A percentile compares a stretch with the other conserved stretches of the same genome.
Conservation (phyloP, 2,888 invertebrate genomes). For the Drosophila basisetae region DNA sequence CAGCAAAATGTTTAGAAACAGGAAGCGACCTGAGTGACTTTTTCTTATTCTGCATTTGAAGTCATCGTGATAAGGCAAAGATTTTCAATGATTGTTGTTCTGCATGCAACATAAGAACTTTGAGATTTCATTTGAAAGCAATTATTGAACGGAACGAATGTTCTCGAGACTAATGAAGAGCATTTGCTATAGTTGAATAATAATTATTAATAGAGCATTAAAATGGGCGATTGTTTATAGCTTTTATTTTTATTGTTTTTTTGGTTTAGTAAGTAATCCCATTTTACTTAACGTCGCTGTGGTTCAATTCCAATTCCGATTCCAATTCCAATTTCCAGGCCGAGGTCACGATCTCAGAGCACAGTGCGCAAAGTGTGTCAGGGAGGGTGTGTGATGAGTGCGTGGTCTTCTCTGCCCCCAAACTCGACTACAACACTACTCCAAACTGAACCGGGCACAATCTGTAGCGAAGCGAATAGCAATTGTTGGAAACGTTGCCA, state of each 20-base stretch:
- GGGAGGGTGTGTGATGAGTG: constrained; percentile 71
- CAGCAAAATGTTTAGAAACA: constrained; percentile 3
- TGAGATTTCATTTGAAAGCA: neutral
- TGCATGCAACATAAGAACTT: neutral
- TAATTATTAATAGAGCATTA: constrained; percentile 6
- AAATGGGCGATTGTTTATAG: neutral
- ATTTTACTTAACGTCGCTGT: constrained; percentile 8
- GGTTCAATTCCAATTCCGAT: constrained; percentile 22
- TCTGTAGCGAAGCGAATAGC: constrained; percentile 31
- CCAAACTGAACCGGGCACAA: constrained; percentile 10
- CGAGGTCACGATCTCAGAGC: constrained; percentile 56
- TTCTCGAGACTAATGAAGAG: neutral
- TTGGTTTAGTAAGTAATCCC: constrained; percentile 6
- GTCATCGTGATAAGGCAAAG: constrained; percentile 28
- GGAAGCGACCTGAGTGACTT: constrained; percentile 13
- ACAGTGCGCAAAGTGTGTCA: constrained; percentile 65
- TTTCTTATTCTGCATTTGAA: neutral
- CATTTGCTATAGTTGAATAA: neutral
- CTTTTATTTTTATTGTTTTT: neutral
- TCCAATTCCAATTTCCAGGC: constrained; percentile 35
- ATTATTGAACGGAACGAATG: neutral
- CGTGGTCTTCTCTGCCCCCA: constrained; percentile 39
- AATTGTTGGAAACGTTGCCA: constrained; percentile 60
- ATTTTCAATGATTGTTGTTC: neutral
- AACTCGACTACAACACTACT: neutral